These are phyloP conservation scores for Morbakka virulenta DNA, from an alignment of 30 jellyfish, hydroid and myxozoan genomes.

Conservation along the genomic window DNA sequence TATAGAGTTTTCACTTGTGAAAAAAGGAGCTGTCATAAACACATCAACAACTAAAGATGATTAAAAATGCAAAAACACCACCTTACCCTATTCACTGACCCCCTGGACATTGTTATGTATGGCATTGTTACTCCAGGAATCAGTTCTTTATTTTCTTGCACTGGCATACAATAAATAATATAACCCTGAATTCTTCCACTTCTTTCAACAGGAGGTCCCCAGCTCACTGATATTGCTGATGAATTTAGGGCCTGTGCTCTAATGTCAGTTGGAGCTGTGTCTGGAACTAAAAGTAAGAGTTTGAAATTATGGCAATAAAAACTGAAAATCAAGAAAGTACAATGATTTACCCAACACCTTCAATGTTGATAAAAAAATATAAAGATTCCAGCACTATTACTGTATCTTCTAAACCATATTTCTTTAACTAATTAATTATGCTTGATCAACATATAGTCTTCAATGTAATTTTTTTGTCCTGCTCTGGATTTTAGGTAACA, in stretches of 20 bases:
- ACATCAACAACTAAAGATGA: too few relatives aligned
- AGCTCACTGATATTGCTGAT: constrained; percentile 80
- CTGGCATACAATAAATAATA: constrained; percentile 66
- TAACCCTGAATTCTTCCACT: constrained; percentile 95
- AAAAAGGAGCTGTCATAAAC: too few relatives aligned
- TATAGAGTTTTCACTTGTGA: too few relatives aligned
- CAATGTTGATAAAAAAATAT: background rate
- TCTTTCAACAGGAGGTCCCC: constrained; percentile 80
- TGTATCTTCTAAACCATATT: too few relatives aligned
- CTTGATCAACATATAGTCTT: too few relatives aligned
- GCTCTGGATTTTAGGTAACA: too few relatives aligned
- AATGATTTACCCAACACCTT: too few relatives aligned
- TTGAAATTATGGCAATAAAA: background rate
- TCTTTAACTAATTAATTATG: too few relatives aligned
- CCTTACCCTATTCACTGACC: constrained; percentile 56
- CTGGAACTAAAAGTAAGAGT: constrained; percentile 78
- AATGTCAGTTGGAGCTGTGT: constrained; percentile 90
- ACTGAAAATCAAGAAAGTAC: background rate
- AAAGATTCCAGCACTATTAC: too few relatives aligned
- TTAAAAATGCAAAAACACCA: too few relatives aligned
- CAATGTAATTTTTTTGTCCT: too few relatives aligned
- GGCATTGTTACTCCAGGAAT: constrained; percentile 60
- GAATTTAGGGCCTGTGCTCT: constrained; percentile 80
- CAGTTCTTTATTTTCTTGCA: constrained; percentile 35
- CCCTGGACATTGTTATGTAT: constrained; percentile 10